Evolutionary conservation across 2,888 invertebrate species (phyloP).

Genomic region (Drosophila melanosoma): DNA sequence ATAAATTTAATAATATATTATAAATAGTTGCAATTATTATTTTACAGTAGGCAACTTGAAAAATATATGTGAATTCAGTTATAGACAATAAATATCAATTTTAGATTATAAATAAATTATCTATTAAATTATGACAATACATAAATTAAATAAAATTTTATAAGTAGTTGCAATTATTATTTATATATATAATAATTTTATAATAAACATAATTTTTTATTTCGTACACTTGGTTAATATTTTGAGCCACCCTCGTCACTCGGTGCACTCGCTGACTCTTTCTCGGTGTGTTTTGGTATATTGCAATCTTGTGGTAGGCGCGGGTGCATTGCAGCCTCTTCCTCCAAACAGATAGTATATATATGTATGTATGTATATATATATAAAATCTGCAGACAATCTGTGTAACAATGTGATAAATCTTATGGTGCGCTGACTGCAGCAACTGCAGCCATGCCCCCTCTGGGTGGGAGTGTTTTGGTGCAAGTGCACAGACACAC

Average conservation of each 20-base stretch:
- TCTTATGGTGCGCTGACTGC: slow-evolving; percentile 74
- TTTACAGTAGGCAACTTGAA: neutral
- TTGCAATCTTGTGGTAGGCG: slow-evolving; percentile 66
- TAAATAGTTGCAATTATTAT: slow-evolving; percentile 28
- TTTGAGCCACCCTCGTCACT: slow-evolving; percentile 47
- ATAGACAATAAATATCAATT: neutral
- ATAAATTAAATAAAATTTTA: neutral
- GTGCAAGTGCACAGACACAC: slow-evolving; percentile 67
- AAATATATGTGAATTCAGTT: neutral
- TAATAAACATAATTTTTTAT: neutral
- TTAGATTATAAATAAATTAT: neutral
- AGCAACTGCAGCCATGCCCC: slow-evolving; percentile 68
- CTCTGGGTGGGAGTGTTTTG: slow-evolving; percentile 76
- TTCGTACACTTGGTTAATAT: neutral
- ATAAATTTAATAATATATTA: neutral
- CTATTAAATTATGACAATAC: neutral
- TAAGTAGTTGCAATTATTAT: neutral
- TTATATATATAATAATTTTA: neutral
- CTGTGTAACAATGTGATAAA: slow-evolving; percentile 83
- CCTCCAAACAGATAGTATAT: slow-evolving; percentile 26
- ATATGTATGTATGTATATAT: slow-evolving; percentile 24
- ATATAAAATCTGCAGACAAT: slow-evolving; percentile 77
- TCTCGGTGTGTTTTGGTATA: slow-evolving; percentile 39
- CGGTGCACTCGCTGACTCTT: slow-evolving; percentile 39
- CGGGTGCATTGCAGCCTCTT: slow-evolving; percentile 66